Conservation (phyloP, 2,888 invertebrate species). For the Troilus luridus region DNA sequence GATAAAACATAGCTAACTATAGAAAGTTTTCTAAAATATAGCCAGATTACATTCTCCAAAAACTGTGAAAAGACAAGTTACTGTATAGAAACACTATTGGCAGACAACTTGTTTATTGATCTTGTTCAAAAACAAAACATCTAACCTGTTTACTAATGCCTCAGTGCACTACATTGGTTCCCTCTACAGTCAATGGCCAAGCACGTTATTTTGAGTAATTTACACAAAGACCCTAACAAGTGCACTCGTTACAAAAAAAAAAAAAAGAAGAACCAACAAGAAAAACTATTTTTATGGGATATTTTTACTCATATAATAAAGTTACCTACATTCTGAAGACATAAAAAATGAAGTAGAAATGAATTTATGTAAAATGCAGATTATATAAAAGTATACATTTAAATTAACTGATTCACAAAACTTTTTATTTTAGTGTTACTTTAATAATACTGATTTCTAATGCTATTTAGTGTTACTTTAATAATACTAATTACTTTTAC, state of each 20-base stretch:
- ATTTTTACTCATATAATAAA: neutral
- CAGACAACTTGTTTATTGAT: slow-evolving; percentile 1
- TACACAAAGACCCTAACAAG: neutral
- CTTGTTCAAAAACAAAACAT: slow-evolving; percentile 25
- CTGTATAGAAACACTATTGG: slow-evolving; percentile 61
- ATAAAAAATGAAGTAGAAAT: too few relatives aligned
- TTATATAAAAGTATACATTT: neutral
- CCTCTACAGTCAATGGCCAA: neutral
- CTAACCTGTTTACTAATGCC: neutral
- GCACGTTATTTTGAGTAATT: neutral
- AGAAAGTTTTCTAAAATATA: neutral
- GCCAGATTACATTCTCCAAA: neutral
- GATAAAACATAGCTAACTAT: neutral
- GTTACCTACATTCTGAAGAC: neutral
- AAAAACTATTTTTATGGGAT: neutral
- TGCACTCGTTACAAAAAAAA: neutral
- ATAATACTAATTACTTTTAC: too few relatives aligned
- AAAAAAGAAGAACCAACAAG: neutral
- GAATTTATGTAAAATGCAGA: too few relatives aligned
- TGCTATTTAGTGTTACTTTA: too few relatives aligned
- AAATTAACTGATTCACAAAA: neutral
- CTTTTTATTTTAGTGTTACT: too few relatives aligned
- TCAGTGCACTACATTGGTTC: slow-evolving; percentile 18
- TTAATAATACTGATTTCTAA: too few relatives aligned
- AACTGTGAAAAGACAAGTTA: neutral